These are phyloP conservation scores for Fistularia tabacaria DNA, from an alignment of 2,797 vertebrate genomes.

Conservation along the genomic window DNA sequence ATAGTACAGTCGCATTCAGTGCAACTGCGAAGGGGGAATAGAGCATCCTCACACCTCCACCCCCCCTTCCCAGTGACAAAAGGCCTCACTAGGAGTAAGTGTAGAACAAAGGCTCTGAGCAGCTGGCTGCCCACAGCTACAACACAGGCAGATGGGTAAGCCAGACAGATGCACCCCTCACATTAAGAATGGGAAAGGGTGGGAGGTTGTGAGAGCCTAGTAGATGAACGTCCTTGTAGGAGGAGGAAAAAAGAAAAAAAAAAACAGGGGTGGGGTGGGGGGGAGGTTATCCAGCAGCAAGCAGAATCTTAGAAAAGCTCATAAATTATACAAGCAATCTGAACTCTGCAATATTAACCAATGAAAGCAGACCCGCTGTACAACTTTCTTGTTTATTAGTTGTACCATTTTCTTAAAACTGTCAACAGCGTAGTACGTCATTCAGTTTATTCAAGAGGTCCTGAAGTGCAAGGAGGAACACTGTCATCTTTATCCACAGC, in stretches of 20 bases:
- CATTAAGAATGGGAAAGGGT: constrained; percentile 12
- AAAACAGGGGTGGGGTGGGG: too few relatives aligned
- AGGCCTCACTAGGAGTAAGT: constrained; percentile 47
- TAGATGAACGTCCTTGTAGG: constrained; percentile 11
- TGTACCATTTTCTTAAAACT: constrained; percentile 1
- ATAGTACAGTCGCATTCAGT: constrained; percentile 21
- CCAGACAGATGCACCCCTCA: constrained; percentile 58
- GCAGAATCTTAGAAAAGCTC: background rate
- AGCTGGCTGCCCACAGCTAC: constrained; percentile 65
- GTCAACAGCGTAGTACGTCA: background rate
- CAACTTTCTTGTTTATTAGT: background rate
- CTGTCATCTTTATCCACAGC: constrained; percentile 20
- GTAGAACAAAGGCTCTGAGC: constrained; percentile 68
- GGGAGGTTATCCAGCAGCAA: background rate
- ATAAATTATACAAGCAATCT: constrained; percentile 3
- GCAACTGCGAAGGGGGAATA: constrained; percentile 37
- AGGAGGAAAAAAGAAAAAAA: too few relatives aligned
- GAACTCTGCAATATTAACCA: background rate
- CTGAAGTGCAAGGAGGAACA: constrained; percentile 2
- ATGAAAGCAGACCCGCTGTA: background rate
- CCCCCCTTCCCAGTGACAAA: constrained; percentile 54
- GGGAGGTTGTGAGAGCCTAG: constrained; percentile 2
- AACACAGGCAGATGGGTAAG: constrained; percentile 61
- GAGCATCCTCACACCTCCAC: constrained; percentile 35
- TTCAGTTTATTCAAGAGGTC: constrained; percentile 9